Base-by-base conservation (phyloP, 2,888 invertebrate genomes). In the Melanargia galathea region DNA sequence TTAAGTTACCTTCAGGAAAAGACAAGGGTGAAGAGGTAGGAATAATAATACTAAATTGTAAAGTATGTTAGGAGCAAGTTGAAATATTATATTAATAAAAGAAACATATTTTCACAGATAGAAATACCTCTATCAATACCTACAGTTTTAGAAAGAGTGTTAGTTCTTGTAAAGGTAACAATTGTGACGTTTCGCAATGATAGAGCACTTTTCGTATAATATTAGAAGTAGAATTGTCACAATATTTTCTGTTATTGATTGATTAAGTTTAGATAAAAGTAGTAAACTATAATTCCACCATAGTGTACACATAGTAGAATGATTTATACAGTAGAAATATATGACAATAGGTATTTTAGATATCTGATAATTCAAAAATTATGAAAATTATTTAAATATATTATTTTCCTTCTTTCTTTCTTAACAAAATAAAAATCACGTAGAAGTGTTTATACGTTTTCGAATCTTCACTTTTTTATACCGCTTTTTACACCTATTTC, bases 1-100 rank as follows among this genome's bases (percentile, higher is more conserved):
- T 91, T 76, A 90, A 90, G 75, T 81, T 86, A 74, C 90, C 89
- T 65, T 75, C 82, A 63, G 76, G 83, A 65, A 90, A 87, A 78
- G 81, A 76, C 64, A 82, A 82, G 70, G 79, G 64, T 22, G 63
- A 62, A 40, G 60, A 61, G 57, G 52, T 68, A 64, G 46, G 61
- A 55, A 30, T 16, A 51, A 49, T 56, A 59, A 49, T 22, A 61
- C 62, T 46, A 2, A 1, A 35, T n/a, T 35, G 10, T 6, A 52
- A 8, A 13, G 4, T 11, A 20, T 33, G 20, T 33, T 52, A 35
- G 35, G 18, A 11, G 6, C 4, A 20, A 33, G 5, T 20, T 13
- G 13, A 16, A 35, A 35, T 11, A 20, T 64, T 69, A 64, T n/a
- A n/a, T n/a, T n/a, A 30, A 1, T 7, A 30, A 30, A 67, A 38